Base-by-base conservation (phyloP, 2,797 vertebrate genomes). In the Chrysocyon brachyurus region DNA sequence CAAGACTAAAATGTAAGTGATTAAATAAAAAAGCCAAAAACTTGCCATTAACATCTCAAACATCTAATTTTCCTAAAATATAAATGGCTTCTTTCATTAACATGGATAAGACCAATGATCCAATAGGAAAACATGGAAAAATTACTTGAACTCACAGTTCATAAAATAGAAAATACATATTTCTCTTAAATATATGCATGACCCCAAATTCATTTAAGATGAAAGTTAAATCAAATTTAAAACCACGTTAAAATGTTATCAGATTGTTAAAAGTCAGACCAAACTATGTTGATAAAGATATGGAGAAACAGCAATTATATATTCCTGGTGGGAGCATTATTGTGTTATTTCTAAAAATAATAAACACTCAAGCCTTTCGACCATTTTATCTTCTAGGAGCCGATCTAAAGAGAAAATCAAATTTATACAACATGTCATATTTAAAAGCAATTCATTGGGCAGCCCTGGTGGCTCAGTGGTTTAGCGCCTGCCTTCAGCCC, bases 151-250 rank as follows among this genome's bases (percentile, higher is more conserved):
- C 21, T 46, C 56, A 8, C 14, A 36, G 26, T 77, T 82, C 40
- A 56, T 33, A 36, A 31, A 87, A 77, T 33, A 54, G 14, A 19
- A 56, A 93, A 68, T n/a, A 31, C 6, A 1, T 9, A 63, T 59
- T 94, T 95, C 2, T 66, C 52, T 75, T 86, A 54, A 75, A 49
- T 75, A n/a, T 86, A 24, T 31, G 10, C 8, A 68, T 4, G 79
- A 72, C 64, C 7, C 15, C 77, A 83, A 75, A 77, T 46, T 92
- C 22, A 68, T 26, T 87, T 77, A 54, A 81, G 89, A 75, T 56
- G 17, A n/a, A 86, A 86, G 56, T 19, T n/a, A 52, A 59, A 49
- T 88, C 5, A 88, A 91, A 94, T 78, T 78, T 78, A 52, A 94
- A 94, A 91, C 6, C 64, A 40, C 19, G 24, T 59, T 82, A 56